Percentiles rank a stretch among this genome's conserved stretches.
These are phyloP conservation scores for Disparrhopalites patrizii DNA, from an alignment of 2,888 invertebrate species.

Conservation along the genomic window DNA sequence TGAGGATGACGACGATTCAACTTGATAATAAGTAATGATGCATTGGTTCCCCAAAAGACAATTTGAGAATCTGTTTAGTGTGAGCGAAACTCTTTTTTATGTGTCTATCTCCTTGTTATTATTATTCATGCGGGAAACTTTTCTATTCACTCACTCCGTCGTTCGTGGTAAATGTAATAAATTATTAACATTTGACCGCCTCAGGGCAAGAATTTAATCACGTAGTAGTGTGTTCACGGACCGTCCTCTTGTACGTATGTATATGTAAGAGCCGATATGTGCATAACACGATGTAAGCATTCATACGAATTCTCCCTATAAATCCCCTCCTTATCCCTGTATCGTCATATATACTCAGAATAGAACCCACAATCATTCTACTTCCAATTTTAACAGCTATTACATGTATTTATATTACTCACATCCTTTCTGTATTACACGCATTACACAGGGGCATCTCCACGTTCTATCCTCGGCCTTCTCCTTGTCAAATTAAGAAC, in stretches of 20 bases:
- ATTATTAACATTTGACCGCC: slow-evolving; percentile 17
- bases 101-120: slow-evolving; percentile 8
- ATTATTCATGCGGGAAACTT: slow-evolving; percentile 17
- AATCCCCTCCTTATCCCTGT: too few relatives aligned
- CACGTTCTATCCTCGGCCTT: neutral
- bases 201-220: slow-evolving; percentile 19
- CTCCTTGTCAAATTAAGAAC: too few relatives aligned
- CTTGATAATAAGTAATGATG: slow-evolving; percentile 19
- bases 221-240: neutral
- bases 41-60: slow-evolving; percentile 10
- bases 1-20: slow-evolving; percentile 8
- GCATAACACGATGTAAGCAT: neutral
- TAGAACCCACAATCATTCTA: too few relatives aligned
- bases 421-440: too few relatives aligned
- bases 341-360: too few relatives aligned
- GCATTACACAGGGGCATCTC: too few relatives aligned
- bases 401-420: neutral
- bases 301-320: neutral
- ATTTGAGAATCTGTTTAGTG: too few relatives aligned
- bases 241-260: too few relatives aligned
- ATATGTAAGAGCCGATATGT: neutral
- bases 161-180: slow-evolving; percentile 10
- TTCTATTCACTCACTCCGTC: slow-evolving; percentile 4
- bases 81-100: too few relatives aligned
- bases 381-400: neutral